These are phyloP conservation scores for Lates calcarifer DNA, from an alignment of 2,113 vertebrate species.

Conservation along the genomic window DNA sequence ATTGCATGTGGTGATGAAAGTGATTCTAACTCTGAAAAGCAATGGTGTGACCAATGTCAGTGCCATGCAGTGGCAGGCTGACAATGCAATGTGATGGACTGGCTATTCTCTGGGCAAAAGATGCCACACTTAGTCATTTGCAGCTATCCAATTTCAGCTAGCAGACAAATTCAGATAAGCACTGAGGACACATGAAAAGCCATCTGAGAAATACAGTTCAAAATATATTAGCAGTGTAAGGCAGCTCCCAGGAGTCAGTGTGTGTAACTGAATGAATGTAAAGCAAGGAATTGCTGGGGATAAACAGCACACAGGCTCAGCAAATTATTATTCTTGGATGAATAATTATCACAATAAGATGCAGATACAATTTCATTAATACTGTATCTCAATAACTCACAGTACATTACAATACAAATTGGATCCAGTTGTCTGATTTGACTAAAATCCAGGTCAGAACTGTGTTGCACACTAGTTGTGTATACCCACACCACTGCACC, in stretches of 20 bases:
- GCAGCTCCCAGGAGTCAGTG: constrained; percentile 27
- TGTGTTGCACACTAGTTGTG: constrained; percentile 31
- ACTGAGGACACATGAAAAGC: constrained; percentile 13
- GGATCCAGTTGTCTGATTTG: constrained; percentile 35
- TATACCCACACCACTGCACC: constrained; percentile 44
- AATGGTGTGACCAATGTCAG: neutral
- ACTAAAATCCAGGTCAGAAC: constrained; percentile 53
- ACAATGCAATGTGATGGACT: constrained; percentile 32
- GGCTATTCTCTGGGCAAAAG: constrained; percentile 29
- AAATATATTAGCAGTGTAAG: constrained; percentile 37
- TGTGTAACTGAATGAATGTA: constrained; percentile 36
- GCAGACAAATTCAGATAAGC: constrained; percentile 49
- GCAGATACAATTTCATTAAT: constrained; percentile 22
- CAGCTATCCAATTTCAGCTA: constrained; percentile 31
- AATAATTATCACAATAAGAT: constrained; percentile 31
- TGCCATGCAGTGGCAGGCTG: constrained; percentile 25
- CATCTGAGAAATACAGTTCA: constrained; percentile 30
- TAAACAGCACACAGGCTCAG: constrained; percentile 26
- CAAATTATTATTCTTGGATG: constrained; percentile 11
- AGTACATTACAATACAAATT: constrained; percentile 7
- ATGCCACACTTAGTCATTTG: constrained; percentile 44
- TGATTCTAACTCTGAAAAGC: constrained; percentile 53
- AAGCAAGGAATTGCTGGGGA: constrained; percentile 16
- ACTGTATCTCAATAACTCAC: constrained; percentile 5
- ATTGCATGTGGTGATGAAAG: constrained; percentile 55